Conservation (phyloP, 2,797 vertebrate genomes). For the Acanthornis magna region DNA sequence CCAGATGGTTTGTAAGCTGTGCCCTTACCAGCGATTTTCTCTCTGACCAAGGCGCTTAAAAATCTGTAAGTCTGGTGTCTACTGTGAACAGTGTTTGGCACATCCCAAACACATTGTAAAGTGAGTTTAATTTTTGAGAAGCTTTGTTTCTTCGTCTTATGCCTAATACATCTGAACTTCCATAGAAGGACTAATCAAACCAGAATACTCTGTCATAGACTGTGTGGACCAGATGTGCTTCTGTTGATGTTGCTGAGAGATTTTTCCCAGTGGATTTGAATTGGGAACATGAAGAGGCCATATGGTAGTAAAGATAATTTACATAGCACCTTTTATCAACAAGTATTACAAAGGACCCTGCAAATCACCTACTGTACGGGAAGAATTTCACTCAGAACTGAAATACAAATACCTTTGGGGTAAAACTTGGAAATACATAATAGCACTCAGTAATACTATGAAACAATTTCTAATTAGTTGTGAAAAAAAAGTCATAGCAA, state of each 20-base stretch:
- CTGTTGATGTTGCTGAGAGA: background rate
- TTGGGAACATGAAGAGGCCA: background rate
- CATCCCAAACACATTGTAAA: background rate
- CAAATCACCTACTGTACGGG: background rate
- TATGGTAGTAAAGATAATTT: slow-evolving; percentile 43
- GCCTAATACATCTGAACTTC: background rate
- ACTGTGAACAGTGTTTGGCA: background rate
- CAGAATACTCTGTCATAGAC: background rate
- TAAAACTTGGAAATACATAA: slow-evolving; percentile 3
- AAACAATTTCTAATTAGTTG: background rate
- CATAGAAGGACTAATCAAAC: slow-evolving; percentile 5
- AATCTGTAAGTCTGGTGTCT: background rate
- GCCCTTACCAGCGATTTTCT: background rate
- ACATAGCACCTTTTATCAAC: slow-evolving; percentile 32
- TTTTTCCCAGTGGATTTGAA: slow-evolving; percentile 17
- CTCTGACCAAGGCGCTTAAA: background rate
- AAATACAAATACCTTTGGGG: slow-evolving; percentile 20
- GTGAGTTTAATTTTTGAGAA: background rate
- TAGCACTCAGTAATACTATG: background rate
- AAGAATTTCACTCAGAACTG: slow-evolving; percentile 16
- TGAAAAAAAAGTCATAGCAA: background rate
- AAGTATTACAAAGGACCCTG: slow-evolving; percentile 43
- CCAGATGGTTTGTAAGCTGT: background rate
- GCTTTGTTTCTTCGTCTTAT: slow-evolving; percentile 1
- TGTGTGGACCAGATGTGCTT: slow-evolving; percentile 14